phyloP scores from a whole-genome alignment of 2,797 vertebrate genomes.

The Darevskia nairensis region DNA sequence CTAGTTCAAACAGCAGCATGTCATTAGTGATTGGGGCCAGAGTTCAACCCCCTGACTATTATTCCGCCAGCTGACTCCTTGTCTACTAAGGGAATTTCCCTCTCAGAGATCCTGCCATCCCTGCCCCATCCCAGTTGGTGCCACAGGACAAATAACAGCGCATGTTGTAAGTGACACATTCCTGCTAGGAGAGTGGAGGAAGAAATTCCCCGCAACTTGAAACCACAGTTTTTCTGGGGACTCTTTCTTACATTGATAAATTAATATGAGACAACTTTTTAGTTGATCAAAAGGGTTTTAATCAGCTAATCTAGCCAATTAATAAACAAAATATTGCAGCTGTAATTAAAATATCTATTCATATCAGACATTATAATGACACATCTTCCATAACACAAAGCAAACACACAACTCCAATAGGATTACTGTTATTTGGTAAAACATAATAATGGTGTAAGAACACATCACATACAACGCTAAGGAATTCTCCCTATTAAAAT shows the following conservation, averaged over 20 bases:
- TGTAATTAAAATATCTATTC: not conserved
- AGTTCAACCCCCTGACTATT: no score
- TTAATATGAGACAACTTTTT: not conserved
- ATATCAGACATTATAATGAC: not conserved
- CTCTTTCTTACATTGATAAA: not conserved
- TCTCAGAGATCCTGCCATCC: no score
- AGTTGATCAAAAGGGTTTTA: not conserved
- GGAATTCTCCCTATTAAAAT: slow-evolving; percentile 29
- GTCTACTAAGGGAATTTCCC: no score
- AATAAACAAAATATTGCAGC: not conserved
- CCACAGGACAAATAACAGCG: no score
- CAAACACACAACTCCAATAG: slow-evolving; percentile 59
- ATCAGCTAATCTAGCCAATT: not conserved
- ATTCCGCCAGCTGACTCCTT: no score
- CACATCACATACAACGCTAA: slow-evolving; percentile 49
- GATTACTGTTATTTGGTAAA: slow-evolving; percentile 57
- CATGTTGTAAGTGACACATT: not conserved
- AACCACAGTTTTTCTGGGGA: not conserved
- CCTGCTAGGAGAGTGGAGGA: not conserved
- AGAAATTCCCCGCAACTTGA: not conserved
- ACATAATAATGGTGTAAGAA: slow-evolving; percentile 49
- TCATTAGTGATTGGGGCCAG: no score
- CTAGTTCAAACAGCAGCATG: no score
- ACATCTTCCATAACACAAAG: slow-evolving; percentile 52
- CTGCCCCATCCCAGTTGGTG: no score